Base-by-base conservation (phyloP, 2,113 vertebrate genomes). In the Aegotheles bennettii region DNA sequence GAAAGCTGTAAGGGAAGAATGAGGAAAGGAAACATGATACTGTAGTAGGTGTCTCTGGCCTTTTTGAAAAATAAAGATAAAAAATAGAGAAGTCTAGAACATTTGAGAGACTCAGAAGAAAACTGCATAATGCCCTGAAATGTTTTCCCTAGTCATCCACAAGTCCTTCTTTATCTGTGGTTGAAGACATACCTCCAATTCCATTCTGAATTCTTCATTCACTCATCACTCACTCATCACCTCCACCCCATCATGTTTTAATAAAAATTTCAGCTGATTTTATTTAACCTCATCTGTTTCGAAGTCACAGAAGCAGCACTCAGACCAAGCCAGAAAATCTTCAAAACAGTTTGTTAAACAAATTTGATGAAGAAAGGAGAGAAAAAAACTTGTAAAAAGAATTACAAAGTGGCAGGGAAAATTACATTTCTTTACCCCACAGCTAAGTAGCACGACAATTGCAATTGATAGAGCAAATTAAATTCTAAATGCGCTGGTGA, bases 401-500 rank as follows among this genome's bases (percentile, higher is more conserved):
- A 96, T 84, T 93, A 94, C 45, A 67, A 96, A 97, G 77, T 88
- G 86, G 69, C 80, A 95, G 80, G 79, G 93, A 97, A 93, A 97
- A 98, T 97, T 84, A 90, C 82, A 88, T 85, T 38, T 26, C 12
- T 8, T 0, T 2, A 0, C 17, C n/a, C 25, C 60, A 1, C 43
- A 94, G 93, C 91, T 97, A 98, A 97, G 89, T 85, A 95, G 85
- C 94, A 95, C 3, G 3, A 97, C 91, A 97, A 97, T 84, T 96
- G 91, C 73, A 97, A 96, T 76, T 96, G 95, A 97, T 86, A 87
- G 95, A 95, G 89, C 90, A 97, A 97, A 98, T 97, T 97, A 97
- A 97, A 97, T 95, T 96, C 89, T 95, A 92, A 96, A 90, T 47
- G 87, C 82, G 6, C 81, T 75, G 77, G 70, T 82, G 91, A 95